These are phyloP conservation scores for Podarcis muralis DNA, from an alignment of 2,113 vertebrate species.

Conservation along the genomic window DNA sequence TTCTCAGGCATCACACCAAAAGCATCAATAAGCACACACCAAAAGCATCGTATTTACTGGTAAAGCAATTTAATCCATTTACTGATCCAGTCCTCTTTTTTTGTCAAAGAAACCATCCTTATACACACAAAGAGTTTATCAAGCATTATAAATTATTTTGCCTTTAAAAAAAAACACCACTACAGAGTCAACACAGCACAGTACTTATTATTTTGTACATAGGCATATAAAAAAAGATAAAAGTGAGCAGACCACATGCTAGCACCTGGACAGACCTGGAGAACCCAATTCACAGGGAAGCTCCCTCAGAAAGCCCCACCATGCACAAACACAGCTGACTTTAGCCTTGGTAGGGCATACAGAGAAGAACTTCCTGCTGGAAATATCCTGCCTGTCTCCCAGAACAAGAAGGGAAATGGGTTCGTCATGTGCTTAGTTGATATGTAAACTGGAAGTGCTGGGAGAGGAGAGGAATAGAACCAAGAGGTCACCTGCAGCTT, in stretches of 20 bases:
- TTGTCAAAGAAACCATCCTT: slow-evolving; percentile 81
- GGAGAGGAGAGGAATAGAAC: background rate
- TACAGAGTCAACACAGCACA: slow-evolving; percentile 83
- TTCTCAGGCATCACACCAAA: background rate
- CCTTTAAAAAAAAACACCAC: slow-evolving; percentile 69
- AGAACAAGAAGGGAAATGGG: slow-evolving; percentile 33
- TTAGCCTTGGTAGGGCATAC: background rate
- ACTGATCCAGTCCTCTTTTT: slow-evolving; percentile 85
- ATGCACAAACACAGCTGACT: background rate
- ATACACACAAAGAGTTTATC: slow-evolving; percentile 77
- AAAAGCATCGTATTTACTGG: slow-evolving; percentile 24
- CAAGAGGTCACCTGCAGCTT: slow-evolving; percentile 65
- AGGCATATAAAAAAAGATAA: slow-evolving; percentile 60
- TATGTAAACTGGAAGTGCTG: background rate
- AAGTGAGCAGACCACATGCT: slow-evolving; percentile 69
- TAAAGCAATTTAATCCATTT: slow-evolving; percentile 78
- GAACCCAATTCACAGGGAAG: background rate
- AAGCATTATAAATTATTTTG: slow-evolving; percentile 78
- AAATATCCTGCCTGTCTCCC: slow-evolving; percentile 42
- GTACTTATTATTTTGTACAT: slow-evolving; percentile 62
- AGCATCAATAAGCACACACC: slow-evolving; percentile 31
- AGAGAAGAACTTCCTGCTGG: background rate
- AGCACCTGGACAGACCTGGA: slow-evolving; percentile 67
- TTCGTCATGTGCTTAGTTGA: slow-evolving; percentile 53
- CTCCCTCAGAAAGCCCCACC: background rate